phyloP scores from a whole-genome alignment of 2,888 invertebrate genomes.

The Torymus aiolomorphi region DNA sequence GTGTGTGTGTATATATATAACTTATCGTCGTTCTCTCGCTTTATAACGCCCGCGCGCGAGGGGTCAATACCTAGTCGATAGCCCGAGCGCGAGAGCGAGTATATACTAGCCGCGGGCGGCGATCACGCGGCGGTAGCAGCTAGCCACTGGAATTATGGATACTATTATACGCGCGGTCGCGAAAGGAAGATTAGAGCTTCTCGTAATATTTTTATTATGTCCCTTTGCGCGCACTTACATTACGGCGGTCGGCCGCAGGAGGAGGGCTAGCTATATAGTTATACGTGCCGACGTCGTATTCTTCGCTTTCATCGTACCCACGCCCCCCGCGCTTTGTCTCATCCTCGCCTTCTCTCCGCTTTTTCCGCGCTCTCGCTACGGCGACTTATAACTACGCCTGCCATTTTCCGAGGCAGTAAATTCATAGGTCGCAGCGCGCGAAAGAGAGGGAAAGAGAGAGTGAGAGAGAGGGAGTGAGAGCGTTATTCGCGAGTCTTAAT shows the following conservation, averaged over 20 bases:
- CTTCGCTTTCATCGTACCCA: constrained; percentile 14
- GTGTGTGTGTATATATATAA: constrained; percentile 1
- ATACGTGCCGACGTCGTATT: background rate
- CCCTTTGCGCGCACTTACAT: constrained; percentile 43
- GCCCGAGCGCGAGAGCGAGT: constrained; percentile 4
- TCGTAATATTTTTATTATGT: constrained; percentile 72
- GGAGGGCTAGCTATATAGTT: background rate
- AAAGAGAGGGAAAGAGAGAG: background rate
- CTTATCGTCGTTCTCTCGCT: constrained; percentile 16
- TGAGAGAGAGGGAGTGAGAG: background rate
- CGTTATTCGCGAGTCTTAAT: constrained; percentile 46
- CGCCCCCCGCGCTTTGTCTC: background rate
- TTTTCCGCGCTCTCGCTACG: background rate
- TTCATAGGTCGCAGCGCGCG: constrained; percentile 22
- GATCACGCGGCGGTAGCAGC: constrained; percentile 67
- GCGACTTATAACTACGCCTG: constrained; percentile 29
- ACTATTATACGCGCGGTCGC: constrained; percentile 64
- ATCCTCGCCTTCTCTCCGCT: background rate
- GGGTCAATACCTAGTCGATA: constrained; percentile 32
- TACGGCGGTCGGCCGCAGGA: constrained; percentile 5
- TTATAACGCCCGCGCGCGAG: background rate
- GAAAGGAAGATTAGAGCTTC: constrained; percentile 69
- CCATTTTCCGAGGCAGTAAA: constrained; percentile 33
- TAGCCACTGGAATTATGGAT: constrained; percentile 69
- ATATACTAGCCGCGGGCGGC: constrained; percentile 23